Evolutionary conservation across 2,888 invertebrate species (phyloP).

Genomic region (Merodon equestris): DNA sequence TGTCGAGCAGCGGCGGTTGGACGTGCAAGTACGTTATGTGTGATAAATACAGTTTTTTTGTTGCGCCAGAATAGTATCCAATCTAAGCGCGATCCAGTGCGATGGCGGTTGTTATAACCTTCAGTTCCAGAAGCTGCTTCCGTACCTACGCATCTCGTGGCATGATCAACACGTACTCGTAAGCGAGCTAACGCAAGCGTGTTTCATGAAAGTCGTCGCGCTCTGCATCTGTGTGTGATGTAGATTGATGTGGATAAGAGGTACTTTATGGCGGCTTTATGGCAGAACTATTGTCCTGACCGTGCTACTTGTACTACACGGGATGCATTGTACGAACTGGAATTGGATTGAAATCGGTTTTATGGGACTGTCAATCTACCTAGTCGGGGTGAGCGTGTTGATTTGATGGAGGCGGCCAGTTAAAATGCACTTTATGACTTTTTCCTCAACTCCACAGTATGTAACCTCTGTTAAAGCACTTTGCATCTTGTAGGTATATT

Average conservation of each 20-base stretch:
- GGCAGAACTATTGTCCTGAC: slow-evolving; percentile 42
- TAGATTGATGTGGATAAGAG: slow-evolving; percentile 61
- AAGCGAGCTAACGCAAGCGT: slow-evolving; percentile 21
- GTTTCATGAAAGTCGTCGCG: slow-evolving; percentile 39
- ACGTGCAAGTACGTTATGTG: slow-evolving; percentile 31
- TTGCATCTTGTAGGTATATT: background rate
- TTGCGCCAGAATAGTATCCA: too few relatives aligned
- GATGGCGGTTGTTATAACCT: background rate
- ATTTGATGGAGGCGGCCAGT: background rate
- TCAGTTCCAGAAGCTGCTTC: slow-evolving; percentile 62
- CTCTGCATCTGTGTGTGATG: slow-evolving; percentile 44
- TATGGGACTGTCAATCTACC: background rate
- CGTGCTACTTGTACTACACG: slow-evolving; percentile 47
- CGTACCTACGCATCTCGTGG: slow-evolving; percentile 56
- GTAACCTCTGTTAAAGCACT: background rate
- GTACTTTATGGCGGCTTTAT: slow-evolving; percentile 53
- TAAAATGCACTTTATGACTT: too few relatives aligned
- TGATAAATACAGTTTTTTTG: slow-evolving; percentile 43
- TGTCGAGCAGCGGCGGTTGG: slow-evolving; percentile 26
- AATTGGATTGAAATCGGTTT: slow-evolving; percentile 44
- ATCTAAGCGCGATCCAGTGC: too few relatives aligned
- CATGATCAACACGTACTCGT: slow-evolving; percentile 51
- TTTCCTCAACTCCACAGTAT: background rate
- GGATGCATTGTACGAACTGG: slow-evolving; percentile 9
- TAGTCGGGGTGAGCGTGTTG: background rate